Conservation (phyloP, 2,797 vertebrate species). For the Pelobates cultripes region DNA sequence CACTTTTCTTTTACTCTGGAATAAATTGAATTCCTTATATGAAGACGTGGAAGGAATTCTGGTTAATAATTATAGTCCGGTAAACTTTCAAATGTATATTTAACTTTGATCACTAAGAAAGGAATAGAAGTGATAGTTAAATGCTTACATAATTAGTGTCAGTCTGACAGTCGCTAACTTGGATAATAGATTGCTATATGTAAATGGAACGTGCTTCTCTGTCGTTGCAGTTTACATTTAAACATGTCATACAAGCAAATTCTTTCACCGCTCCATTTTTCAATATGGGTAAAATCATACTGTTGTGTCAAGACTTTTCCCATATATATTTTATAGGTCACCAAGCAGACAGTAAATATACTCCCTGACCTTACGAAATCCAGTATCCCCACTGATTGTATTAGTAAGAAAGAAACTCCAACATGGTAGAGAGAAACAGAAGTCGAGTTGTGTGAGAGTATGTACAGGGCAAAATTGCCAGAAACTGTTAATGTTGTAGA, state of each 20-base stretch:
- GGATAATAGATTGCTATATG: slow-evolving; percentile 21
- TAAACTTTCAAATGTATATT: too few species aligned
- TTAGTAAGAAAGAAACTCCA: background rate
- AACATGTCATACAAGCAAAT: background rate
- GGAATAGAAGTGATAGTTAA: background rate
- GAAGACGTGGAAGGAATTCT: too few species aligned
- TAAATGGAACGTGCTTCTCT: slow-evolving; percentile 5
- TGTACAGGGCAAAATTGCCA: too few species aligned
- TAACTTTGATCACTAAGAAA: too few species aligned
- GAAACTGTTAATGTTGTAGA: too few species aligned
- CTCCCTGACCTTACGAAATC: background rate
- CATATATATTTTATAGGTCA: background rate
- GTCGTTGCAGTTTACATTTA: background rate
- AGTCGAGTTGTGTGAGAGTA: too few species aligned
- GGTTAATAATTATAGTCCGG: too few species aligned
- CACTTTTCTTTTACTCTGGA: too few species aligned
- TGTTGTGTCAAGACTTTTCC: background rate
- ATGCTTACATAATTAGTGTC: background rate
- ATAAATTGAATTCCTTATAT: too few species aligned
- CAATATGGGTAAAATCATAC: background rate
- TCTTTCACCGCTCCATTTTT: background rate
- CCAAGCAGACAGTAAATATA: background rate
- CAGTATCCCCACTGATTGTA: background rate
- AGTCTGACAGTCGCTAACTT: slow-evolving; percentile 1
- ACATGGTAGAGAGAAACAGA: background rate